Evolutionary conservation across 2,113 vertebrate species (phyloP), one percentile per base, ranked within the genome.

Genomic region (Pogona vitticeps): DNA sequence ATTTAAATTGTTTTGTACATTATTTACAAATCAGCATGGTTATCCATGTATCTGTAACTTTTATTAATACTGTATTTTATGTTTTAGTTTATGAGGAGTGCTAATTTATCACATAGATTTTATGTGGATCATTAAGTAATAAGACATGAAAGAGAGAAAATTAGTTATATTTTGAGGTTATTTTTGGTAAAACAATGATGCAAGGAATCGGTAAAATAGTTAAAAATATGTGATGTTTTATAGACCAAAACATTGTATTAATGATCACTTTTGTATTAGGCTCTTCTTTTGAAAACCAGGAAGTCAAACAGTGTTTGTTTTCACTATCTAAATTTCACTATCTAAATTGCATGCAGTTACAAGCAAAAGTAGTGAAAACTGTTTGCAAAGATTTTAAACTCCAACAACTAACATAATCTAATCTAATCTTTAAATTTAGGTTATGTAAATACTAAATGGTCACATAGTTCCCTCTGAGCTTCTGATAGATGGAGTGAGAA

Each of bases 361-460:
- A 12, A 72, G 36, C 38, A 80, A 65, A 73, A 73, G 36, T 80
- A 81, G 83, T 77, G 73, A 85, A 80, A 80, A 63, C 13, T 65
- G 71, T 86, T 86, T 80, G 77, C 31, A 86, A 86, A 80, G 78
- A 77, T 58, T 86, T 86, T 17, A 86, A 14, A 20, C 63, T 71
- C 38, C 52, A 80, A 28, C 7, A n/a, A 12, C 20, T 63, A 73
- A 73, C 70, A 20, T 36, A 86, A 63, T 75, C 52, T 59, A 86
- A 75, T 81, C 65, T 59, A 38, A 58, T 33, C 12, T 71, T 78
- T 56, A 79, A 78, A 17, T 33, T 80, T 80, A 40, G 38, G 33
- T 73, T 80, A 65, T 76, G 36, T 84, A 70, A 85, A n/a, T 71
- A 79, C 71, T 72, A 73, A 73, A 52, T 13, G 63, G 85, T 28